These are phyloP conservation scores for Diabrotica undecimpunctata DNA, from an alignment of 1,140 invertebrate species.

Conservation along the genomic window DNA sequence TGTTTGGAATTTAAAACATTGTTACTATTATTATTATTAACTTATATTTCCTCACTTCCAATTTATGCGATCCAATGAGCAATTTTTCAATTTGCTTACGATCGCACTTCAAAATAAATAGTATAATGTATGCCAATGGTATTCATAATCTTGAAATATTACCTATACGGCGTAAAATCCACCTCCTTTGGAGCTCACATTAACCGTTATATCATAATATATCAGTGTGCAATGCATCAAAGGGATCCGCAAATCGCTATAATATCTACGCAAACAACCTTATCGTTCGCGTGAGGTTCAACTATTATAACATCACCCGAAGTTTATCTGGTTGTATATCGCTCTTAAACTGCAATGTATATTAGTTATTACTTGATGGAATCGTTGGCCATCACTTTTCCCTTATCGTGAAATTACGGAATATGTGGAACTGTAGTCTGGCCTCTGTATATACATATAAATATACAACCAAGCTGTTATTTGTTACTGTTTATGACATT, in stretches of 20 bases:
- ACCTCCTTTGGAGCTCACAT: background rate
- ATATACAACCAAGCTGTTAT: conserved; percentile 19
- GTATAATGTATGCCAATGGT: too few species aligned
- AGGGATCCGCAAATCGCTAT: conserved; percentile 22
- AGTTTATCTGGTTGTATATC: conserved; percentile 33
- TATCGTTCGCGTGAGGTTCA: conserved; percentile 33
- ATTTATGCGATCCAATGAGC: too few species aligned
- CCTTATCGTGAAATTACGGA: conserved; percentile 22
- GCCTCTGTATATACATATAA: conserved; percentile 8
- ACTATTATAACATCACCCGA: conserved; percentile 35
- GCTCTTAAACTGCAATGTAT: conserved; percentile 36
- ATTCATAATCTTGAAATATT: too few species aligned
- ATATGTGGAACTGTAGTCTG: background rate
- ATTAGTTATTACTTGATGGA: conserved; percentile 37
- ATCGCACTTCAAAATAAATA: too few species aligned
- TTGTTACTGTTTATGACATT: conserved; percentile 24
- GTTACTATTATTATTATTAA: too few species aligned
- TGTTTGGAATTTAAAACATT: too few species aligned
- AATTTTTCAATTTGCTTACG: too few species aligned
- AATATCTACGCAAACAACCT: conserved; percentile 26
- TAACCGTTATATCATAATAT: conserved; percentile 16
- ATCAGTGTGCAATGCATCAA: conserved; percentile 24
- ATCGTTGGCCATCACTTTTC: conserved; percentile 34
- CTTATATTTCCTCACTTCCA: too few species aligned
- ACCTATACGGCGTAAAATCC: too few species aligned